Percentiles rank a stretch among this genome's conserved stretches.
phyloP scores from a whole-genome alignment of 2,797 vertebrate species.

The Nyctalus aviator region DNA sequence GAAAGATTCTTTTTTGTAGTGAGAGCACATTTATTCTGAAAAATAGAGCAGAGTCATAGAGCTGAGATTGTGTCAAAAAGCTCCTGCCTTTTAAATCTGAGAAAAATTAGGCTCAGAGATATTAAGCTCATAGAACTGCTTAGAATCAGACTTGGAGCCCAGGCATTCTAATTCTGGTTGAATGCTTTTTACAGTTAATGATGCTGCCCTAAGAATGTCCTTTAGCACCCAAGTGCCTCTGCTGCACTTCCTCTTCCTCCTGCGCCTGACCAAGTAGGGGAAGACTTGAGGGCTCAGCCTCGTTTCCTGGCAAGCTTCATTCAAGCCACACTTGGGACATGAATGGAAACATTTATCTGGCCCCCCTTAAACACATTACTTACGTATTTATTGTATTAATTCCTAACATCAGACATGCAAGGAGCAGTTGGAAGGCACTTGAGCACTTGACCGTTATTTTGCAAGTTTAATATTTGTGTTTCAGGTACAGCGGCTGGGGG shows the following conservation, averaged over 20 bases:
- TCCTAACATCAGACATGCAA: not conserved
- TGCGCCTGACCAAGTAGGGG: not conserved
- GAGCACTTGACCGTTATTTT: slow-evolving; percentile 35
- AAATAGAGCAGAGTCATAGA: not conserved
- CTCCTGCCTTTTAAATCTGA: not conserved
- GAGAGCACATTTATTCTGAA: not conserved
- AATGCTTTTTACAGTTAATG: not conserved
- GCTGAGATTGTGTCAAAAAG: not conserved
- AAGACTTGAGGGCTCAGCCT: not conserved
- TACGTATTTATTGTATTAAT: not conserved
- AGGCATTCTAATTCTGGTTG: not conserved
- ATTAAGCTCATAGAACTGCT: not conserved
- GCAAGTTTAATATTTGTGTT: slow-evolving; percentile 65
- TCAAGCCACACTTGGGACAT: not conserved
- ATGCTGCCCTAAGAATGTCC: not conserved
- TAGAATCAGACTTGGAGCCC: not conserved
- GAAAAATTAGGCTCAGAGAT: not conserved
- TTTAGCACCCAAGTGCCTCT: not conserved
- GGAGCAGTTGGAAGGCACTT: not conserved
- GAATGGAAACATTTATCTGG: not conserved
- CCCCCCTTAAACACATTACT: not conserved
- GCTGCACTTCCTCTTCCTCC: not conserved
- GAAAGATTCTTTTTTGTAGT: not conserved
- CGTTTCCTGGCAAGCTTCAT: not conserved
- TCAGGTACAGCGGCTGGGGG: not conserved